Base-by-base conservation (phyloP, 2,113 vertebrate genomes). In the Dasyprocta punctata region DNA sequence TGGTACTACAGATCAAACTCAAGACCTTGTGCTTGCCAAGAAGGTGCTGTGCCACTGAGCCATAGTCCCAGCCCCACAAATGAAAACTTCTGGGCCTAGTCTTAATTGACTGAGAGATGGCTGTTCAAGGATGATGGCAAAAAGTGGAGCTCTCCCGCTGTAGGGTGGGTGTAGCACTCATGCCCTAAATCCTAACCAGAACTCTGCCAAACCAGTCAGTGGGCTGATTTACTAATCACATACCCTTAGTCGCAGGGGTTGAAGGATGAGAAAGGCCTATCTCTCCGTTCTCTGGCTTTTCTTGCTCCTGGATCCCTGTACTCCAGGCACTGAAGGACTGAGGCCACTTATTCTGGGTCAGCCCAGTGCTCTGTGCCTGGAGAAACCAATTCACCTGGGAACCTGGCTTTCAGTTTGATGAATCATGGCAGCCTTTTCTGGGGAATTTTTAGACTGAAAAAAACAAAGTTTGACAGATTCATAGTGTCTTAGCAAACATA, bases 401-500 rank as follows among this genome's bases (percentile, higher is more conserved):
- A 20, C 17, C 86, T 16, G 5, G 30, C 41, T 89, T 85, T 52
- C 41, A 71, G 13, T 75, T 86, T 14, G 2, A 41, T 65, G 86
- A 93, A 80, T 73, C 80, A 60, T 63, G 75, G 41, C 65, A 95
- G 86, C 80, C 58, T 93, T 80, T 41, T 47, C 84, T 12, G 49
- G 54, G 58, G 47, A 94, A n/a, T 89, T 69, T 89, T 86, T 92
- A 89, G 85, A 36, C 5, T 1, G 56, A 30, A 83, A 56, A 56
- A 41, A 56, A 69, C 58, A 49, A 96, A 80, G 22, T 47, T 38
- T 65, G 73, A n/a, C 78, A 92, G 86, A 67, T 80, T 56, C 56
- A 10, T 67, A 58, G 36, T 65, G n/a, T 38, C 60, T 86, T 67
- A 65, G 7, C 71, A 69, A 88, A 75, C 10, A 71, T 2, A 54